phyloP scores from a whole-genome alignment of 2,797 vertebrate species.

The Triplophysa yarkandensis region DNA sequence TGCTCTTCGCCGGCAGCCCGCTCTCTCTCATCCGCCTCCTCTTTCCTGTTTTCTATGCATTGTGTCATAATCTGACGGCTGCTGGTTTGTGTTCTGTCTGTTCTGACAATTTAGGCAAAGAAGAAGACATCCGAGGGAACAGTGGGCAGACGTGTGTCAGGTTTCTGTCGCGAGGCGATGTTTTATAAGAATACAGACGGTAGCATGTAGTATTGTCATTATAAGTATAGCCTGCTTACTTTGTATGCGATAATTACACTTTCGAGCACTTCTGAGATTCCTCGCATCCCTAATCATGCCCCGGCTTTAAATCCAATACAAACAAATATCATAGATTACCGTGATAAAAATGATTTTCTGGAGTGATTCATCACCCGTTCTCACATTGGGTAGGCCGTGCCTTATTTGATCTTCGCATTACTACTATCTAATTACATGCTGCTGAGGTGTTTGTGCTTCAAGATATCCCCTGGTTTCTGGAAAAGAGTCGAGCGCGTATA shows the following conservation, averaged over 20 bases:
- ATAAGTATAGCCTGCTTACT: constrained; percentile 46
- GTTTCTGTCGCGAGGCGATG: constrained; percentile 35
- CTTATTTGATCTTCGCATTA: constrained; percentile 46
- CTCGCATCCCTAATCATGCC: background rate
- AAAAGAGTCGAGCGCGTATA: constrained; percentile 38
- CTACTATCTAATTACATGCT: constrained; percentile 33
- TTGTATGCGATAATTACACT: constrained; percentile 20
- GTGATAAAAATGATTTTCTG: constrained; percentile 11
- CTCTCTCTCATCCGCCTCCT: constrained; percentile 38
- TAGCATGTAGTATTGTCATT: constrained; percentile 41
- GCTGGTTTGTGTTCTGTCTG: constrained; percentile 54
- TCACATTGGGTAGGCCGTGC: constrained; percentile 7
- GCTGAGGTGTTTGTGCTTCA: constrained; percentile 29
- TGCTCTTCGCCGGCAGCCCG: constrained; percentile 29
- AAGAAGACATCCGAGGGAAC: constrained; percentile 49
- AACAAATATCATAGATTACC: constrained; percentile 34
- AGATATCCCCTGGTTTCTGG: background rate
- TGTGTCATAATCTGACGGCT: constrained; percentile 55
- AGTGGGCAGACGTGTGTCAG: constrained; percentile 36
- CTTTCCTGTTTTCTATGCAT: constrained; percentile 52
- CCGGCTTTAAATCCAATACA: constrained; percentile 23
- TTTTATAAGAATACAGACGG: constrained; percentile 49
- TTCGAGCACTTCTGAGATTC: background rate
- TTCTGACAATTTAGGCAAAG: constrained; percentile 54
- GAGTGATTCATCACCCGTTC: constrained; percentile 21